Conservation (phyloP, 37 sponge, comb jelly and placozoan genomes). For the Beroe forskalii region DNA sequence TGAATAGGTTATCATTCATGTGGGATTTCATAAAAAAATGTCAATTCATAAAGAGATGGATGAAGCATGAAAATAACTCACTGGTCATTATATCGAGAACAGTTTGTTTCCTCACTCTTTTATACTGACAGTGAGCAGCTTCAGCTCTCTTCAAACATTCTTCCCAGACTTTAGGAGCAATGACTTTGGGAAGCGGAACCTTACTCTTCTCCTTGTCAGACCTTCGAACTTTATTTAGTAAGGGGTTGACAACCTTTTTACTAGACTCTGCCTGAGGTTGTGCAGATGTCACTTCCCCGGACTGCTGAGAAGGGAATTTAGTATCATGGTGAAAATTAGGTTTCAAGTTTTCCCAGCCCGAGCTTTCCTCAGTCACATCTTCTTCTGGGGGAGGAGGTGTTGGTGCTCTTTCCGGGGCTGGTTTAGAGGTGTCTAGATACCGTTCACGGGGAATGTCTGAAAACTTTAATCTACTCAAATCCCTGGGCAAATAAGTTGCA, state of each 20-base stretch:
- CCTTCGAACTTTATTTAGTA: neutral
- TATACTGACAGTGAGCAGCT: neutral
- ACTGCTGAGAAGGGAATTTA: neutral
- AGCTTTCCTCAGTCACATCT: neutral
- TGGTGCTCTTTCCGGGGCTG: neutral
- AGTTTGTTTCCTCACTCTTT: neutral
- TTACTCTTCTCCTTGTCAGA: neutral
- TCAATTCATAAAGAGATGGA: neutral
- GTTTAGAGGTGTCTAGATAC: neutral
- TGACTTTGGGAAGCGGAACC: neutral
- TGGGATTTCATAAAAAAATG: neutral
- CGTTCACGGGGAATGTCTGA: neutral
- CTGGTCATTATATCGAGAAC: constrained; percentile 43
- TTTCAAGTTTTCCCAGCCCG: neutral
- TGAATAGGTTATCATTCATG: too few species aligned
- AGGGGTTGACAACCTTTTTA: neutral
- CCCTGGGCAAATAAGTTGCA: neutral
- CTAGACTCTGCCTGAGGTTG: neutral
- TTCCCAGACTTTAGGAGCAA: constrained; percentile 19
- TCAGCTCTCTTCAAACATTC: constrained; percentile 47
- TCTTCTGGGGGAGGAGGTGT: neutral
- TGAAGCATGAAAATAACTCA: neutral
- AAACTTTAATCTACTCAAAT: constrained; percentile 31
- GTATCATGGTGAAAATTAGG: neutral
- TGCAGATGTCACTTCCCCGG: neutral